Evolutionary conservation across 2,797 vertebrate genomes (phyloP).

Genomic region (Lerista edwardsae): DNA sequence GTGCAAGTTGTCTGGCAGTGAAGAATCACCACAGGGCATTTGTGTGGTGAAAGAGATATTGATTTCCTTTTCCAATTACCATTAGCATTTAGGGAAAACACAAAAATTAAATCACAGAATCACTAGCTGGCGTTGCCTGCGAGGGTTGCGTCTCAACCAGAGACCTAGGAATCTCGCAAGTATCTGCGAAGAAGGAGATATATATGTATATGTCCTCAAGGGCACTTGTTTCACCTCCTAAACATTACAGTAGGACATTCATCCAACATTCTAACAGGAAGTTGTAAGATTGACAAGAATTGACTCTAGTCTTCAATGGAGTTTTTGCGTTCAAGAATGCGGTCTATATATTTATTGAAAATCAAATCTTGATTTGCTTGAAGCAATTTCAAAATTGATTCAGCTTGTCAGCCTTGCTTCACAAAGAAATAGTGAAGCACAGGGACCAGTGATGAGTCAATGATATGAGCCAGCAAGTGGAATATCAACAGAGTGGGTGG

Average conservation of each 20-base stretch:
- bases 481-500: conserved; percentile 7
- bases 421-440: background rate
- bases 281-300: background rate
- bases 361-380: background rate
- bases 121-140: too few species aligned
- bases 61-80: conserved; percentile 11
- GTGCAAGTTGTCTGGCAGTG: background rate
- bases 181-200: too few species aligned
- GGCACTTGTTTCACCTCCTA: background rate
- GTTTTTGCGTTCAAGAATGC: background rate
- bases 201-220: background rate
- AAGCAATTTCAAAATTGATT: conserved; percentile 22
- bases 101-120: too few species aligned
- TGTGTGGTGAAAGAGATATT: background rate
- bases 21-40: background rate
- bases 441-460: conserved; percentile 14
- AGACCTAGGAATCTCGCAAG: too few species aligned
- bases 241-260: background rate
- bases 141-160: too few species aligned
- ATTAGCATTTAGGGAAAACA: background rate
- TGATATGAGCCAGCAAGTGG: background rate
- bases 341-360: background rate
- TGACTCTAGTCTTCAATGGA: background rate
- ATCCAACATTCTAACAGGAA: conserved; percentile 7
- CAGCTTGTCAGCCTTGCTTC: background rate